Base-by-base conservation (phyloP, 1,140 invertebrate genomes). In the Adelges cooleyi region DNA sequence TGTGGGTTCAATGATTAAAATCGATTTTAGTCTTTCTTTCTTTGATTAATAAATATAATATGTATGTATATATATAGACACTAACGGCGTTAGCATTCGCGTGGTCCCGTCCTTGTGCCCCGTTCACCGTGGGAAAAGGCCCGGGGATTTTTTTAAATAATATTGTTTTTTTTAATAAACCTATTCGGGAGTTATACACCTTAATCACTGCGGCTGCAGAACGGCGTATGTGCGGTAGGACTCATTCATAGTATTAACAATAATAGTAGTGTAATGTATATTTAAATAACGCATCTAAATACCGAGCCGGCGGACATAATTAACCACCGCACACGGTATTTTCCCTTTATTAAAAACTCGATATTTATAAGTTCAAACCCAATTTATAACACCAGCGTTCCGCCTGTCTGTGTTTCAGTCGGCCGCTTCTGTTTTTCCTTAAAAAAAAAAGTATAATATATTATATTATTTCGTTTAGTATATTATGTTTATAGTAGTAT, bases 201-300 rank as follows among this genome's bases (percentile, higher is more conserved):
- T 44, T 20, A 59, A 62, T 62, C 56, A 46, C 44, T 15, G 13
- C 38, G 27, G 29, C 5, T 33, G 25, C 20, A n/a, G n/a, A n/a
- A n/a, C n/a, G n/a, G 56, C 56, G 56, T 62, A 62, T 46, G 56
- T 17, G 42, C 56, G 56, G 56, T 62, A 62, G 56, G 56, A 48
- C 33, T 22, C 29, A 48, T 48, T 56, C 40, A 48, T 62, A 33
- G 11, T 33, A 33, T 6, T 33, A 33, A 33, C 5, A 33, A n/a
- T 33, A 17, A 48, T 46, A 48, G 44, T 62, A 25, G 8, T 20
- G 17, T 59, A n/a, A 29, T 29, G 29, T 46, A 48, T 62, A 62
- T 62, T 62, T 48, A 48, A 62, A 62, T 33, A 62, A 33, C 42
- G 29, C 29, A 29, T 46, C 42, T 27, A 25, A 62, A 11, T 33